Conservation (phyloP, 1,140 invertebrate species). For the Trichonephila clavipes region DNA sequence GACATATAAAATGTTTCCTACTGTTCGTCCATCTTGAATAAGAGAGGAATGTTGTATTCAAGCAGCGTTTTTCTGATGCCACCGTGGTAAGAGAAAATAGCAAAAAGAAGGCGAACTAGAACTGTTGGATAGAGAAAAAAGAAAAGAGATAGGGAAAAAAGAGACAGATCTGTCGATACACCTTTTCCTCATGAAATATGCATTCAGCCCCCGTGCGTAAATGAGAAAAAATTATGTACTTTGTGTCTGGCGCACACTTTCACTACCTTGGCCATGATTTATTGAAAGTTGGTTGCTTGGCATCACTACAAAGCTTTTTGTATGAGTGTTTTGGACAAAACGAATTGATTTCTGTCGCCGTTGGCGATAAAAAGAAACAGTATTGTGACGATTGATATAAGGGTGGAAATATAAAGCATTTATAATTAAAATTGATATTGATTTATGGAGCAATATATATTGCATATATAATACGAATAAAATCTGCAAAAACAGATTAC, state of each 20-base stretch:
- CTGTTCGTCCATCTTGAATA: background rate
- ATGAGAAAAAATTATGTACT: slow-evolving; percentile 68
- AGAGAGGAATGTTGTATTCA: slow-evolving; percentile 24
- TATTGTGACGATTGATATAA: background rate
- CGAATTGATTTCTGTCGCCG: slow-evolving; percentile 16
- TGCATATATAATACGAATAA: too few relatives aligned
- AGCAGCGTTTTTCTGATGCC: background rate
- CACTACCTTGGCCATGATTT: background rate
- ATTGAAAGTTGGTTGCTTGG: slow-evolving; percentile 19
- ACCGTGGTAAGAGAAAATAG: background rate
- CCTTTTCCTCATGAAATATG: slow-evolving; percentile 61
- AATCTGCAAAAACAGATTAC: too few relatives aligned
- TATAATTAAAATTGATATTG: too few relatives aligned
- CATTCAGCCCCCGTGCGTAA: slow-evolving; percentile 32
- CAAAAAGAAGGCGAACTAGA: background rate
- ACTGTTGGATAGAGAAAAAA: background rate
- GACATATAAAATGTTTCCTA: background rate
- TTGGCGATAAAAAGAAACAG: background rate
- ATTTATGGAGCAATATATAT: too few relatives aligned
- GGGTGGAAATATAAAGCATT: background rate
- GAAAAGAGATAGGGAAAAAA: background rate
- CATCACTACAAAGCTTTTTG: slow-evolving; percentile 1
- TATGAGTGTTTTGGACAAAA: slow-evolving; percentile 38
- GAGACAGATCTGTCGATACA: slow-evolving; percentile 15
- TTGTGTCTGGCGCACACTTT: slow-evolving; percentile 29